Percentiles rank a stretch among this genome's conserved stretches.
These are phyloP conservation scores for Muntiacus muntjak DNA, from an alignment of 2,113 vertebrate species.

Conservation along the genomic window DNA sequence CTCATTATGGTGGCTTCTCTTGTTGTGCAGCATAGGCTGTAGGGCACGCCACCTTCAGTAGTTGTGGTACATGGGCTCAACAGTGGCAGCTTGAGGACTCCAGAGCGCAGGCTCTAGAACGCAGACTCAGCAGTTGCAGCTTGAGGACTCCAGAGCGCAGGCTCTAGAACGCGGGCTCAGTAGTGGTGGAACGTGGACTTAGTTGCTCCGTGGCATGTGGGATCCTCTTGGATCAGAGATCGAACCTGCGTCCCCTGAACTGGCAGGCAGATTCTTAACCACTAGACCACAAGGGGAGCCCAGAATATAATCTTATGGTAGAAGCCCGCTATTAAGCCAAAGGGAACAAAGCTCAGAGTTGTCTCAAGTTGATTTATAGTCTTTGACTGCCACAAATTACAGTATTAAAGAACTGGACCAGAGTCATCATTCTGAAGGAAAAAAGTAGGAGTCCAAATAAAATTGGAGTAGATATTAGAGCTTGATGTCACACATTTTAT, in stretches of 20 bases:
- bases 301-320: background rate
- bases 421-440: background rate
- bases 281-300: background rate
- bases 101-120: fast-evolving
- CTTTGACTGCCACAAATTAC: background rate
- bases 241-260: background rate
- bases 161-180: fast-evolving
- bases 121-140: background rate
- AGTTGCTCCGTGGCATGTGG: background rate
- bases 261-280: background rate
- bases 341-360: background rate
- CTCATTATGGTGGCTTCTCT: background rate
- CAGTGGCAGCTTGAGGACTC: background rate
- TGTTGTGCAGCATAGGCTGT: fast-evolving
- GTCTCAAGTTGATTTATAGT: background rate
- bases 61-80: fast-evolving
- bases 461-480: background rate
- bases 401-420: background rate
- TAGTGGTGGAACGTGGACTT: background rate
- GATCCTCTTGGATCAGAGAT: background rate
- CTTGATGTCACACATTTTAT: background rate
- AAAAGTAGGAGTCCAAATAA: background rate
- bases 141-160: background rate
- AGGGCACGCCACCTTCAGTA: background rate
- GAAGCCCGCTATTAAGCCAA: background rate